These are phyloP conservation scores for Oscheius sp. DNA, from an alignment of 2,888 invertebrate species.

Conservation along the genomic window DNA sequence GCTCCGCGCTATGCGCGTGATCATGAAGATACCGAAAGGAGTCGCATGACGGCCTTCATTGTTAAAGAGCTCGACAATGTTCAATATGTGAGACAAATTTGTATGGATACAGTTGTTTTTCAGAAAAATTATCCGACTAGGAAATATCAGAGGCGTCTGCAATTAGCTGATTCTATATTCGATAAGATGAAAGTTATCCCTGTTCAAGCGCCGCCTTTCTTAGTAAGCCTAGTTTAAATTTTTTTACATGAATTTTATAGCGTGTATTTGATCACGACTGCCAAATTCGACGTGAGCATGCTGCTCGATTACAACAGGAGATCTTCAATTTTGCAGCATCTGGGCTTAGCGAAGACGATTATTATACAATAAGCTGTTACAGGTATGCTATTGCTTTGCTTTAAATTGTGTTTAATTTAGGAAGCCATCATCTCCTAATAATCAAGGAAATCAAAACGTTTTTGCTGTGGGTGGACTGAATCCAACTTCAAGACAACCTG, in stretches of 20 bases:
- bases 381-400: too few species aligned
- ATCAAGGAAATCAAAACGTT: neutral
- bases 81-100: neutral
- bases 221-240: neutral
- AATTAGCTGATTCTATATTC: constrained; percentile 4
- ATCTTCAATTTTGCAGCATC: constrained; percentile 23
- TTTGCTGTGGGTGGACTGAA: constrained; percentile 4
- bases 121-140: neutral
- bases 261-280: neutral
- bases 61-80: constrained; percentile 10
- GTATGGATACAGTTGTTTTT: neutral
- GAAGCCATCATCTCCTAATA: neutral
- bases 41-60: constrained; percentile 5
- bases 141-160: neutral
- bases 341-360: constrained; percentile 2
- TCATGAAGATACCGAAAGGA: constrained; percentile 5
- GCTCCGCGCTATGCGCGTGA: neutral
- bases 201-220: neutral
- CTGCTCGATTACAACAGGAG: constrained; percentile 13
- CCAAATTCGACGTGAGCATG: neutral
- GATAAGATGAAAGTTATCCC: neutral
- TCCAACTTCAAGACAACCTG: neutral
- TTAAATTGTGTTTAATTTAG: too few species aligned
- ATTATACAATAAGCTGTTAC: constrained; percentile 6
- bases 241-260: neutral